Evolutionary conservation across 1,140 invertebrate genomes (phyloP), one percentile per base, ranked within the genome.

Genomic region (Drosophila oshimai): DNA sequence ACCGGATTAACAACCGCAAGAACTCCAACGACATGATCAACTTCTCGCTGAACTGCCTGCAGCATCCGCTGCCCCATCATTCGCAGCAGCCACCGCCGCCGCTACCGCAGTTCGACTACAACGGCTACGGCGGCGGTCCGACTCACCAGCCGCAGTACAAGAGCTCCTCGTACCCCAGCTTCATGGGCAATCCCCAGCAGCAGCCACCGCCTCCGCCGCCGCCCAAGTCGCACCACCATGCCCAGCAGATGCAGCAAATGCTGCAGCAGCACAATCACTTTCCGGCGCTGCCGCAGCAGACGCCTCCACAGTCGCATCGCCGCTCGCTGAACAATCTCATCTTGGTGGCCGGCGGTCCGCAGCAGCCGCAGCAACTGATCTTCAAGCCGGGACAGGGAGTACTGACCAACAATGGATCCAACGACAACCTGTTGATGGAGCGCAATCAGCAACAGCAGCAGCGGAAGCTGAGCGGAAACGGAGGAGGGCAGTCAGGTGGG

Each of bases 91-190:
- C 69, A 4, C 77, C 58, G 6, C 64, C 31, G 13, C 53, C 37
- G 4, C 37, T 51, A 10, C 77, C 80, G 10, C 77, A 83, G 42
- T 83, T 79, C 39, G 80, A 89, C 15, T 76, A 60, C 17, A 81
- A 72, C 10, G 68, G 67, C 10, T 80, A 74, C 24, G 54, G 53
- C 46, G 54, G 51, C 54, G 80, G 73, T 46, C 67, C 64, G 6
- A 46, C 70, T 15, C 70, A 74, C 51, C 62, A 77, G 17, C 74
- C 73, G 17, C 89, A 90, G 41, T 90, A 90, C 74, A 93, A 93
- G 76, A 92, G 92, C 22, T 90, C 92, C 68, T 93, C 92, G 4
- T 93, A 92, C 81, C 92, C 92, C 33, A 90, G 74, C 45, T 90
- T 90, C 28, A 75, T 88, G 37, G 83, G 69, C 26, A 87, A 77